phyloP scores from a whole-genome alignment of 2,797 vertebrate species.

The Taeniopygia guttata region DNA sequence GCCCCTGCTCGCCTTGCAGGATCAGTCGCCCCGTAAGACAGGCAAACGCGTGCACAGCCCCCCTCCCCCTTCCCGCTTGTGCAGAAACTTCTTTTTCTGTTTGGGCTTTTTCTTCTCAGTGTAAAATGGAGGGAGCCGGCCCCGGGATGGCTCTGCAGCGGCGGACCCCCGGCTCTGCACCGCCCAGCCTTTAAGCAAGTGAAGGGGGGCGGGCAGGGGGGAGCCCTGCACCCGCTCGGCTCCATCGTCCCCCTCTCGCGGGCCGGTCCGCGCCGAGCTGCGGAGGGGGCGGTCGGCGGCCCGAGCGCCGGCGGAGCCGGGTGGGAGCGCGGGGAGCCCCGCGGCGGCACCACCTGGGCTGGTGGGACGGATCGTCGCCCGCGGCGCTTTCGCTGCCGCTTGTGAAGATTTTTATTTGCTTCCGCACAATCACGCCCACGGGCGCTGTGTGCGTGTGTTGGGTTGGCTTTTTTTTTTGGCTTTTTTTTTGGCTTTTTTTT shows the following conservation, averaged over 20 bases:
- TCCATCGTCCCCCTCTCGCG: background rate
- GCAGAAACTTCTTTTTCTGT: conserved; percentile 47
- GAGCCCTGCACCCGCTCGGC: conserved; percentile 40
- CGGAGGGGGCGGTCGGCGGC: conserved; percentile 25
- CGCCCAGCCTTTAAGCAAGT: conserved; percentile 53
- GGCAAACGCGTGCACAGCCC: conserved; percentile 39
- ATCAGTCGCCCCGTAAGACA: conserved; percentile 37
- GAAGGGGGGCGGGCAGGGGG: background rate
- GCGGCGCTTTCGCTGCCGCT: conserved; percentile 57
- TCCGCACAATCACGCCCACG: conserved; percentile 81
- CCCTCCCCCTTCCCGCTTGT: conserved; percentile 8
- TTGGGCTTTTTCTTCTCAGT: conserved; percentile 22
- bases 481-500: background rate
- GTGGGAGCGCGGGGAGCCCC: conserved; percentile 56
- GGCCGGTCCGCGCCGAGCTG: background rate
- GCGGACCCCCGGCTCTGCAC: conserved; percentile 51
- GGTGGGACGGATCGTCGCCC: conserved; percentile 57
- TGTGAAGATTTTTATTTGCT: conserved; percentile 80
- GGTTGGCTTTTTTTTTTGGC: background rate
- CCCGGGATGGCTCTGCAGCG: conserved; percentile 44
- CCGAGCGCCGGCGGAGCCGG: conserved; percentile 50
- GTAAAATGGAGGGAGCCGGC: conserved; percentile 71
- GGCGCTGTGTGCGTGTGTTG: conserved; percentile 59
- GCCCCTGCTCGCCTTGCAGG: conserved; percentile 9
- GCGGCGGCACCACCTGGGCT: conserved; percentile 63